Percentiles rank a stretch among this genome's conserved stretches.
phyloP scores from a whole-genome alignment of 2,888 invertebrate genomes.

The Netelia melanura region DNA sequence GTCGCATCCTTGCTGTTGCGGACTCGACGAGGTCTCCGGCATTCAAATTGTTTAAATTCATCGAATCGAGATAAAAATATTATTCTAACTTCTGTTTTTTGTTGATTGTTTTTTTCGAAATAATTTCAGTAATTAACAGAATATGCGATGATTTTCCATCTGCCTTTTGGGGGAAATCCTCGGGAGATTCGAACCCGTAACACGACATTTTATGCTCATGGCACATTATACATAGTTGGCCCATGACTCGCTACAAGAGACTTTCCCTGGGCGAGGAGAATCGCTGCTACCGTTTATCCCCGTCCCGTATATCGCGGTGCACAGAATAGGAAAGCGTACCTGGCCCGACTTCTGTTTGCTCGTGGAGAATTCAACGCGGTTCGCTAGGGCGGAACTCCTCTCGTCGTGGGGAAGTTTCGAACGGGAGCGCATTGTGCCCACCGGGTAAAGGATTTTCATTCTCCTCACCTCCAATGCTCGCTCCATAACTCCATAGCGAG shows the following conservation, averaged over 20 bases:
- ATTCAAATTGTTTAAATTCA: no score
- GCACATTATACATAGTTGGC: conserved; percentile 10
- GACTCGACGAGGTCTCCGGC: no score
- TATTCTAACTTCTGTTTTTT: neutral
- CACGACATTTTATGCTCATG: conserved; percentile 1
- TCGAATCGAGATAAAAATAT: no score
- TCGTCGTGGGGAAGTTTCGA: conserved; percentile 41
- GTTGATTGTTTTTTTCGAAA: neutral
- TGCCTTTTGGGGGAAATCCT: neutral
- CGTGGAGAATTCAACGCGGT: conserved; percentile 58
- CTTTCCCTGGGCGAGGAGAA: conserved; percentile 17
- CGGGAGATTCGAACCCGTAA: neutral
- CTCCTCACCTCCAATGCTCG: conserved; percentile 50
- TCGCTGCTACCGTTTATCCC: conserved; percentile 17
- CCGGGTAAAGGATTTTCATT: conserved; percentile 65
- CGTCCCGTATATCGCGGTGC: conserved; percentile 1
- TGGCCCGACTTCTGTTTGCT: conserved; percentile 53
- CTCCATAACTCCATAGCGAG: conserved; percentile 8
- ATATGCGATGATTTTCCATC: neutral
- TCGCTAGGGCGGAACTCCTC: conserved; percentile 32
- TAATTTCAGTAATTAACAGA: neutral
- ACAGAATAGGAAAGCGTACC: conserved; percentile 40
- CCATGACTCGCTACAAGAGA: conserved; percentile 2
- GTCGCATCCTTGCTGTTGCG: no score
- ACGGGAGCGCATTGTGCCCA: conserved; percentile 54